Evolutionary conservation across 2,888 invertebrate species (phyloP).

Genomic region (Drosophila emarginata): DNA sequence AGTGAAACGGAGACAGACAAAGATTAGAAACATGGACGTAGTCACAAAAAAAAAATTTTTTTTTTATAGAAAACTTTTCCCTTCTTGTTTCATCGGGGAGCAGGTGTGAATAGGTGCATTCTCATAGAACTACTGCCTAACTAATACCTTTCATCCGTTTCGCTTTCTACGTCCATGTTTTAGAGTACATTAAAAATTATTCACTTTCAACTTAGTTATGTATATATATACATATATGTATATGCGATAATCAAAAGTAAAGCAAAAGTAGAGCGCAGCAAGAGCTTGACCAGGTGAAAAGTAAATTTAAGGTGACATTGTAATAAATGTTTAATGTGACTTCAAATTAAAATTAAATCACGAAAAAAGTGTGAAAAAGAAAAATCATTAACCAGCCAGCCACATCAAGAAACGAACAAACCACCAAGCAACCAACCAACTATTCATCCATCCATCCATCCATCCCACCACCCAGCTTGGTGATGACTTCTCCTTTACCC

Average conservation of each 20-base stretch:
- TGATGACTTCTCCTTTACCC: constrained; percentile 3
- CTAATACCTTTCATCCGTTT: not conserved
- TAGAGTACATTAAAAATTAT: constrained; percentile 50
- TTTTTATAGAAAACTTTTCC: no score
- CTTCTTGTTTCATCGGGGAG: no score
- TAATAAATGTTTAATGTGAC: constrained; percentile 63
- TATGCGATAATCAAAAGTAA: constrained; percentile 41
- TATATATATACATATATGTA: not conserved
- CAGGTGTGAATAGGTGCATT: no score
- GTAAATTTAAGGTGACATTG: constrained; percentile 38
- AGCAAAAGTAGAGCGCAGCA: constrained; percentile 47
- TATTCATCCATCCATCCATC: not conserved
- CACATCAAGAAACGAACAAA: not conserved
- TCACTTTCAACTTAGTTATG: constrained; percentile 53
- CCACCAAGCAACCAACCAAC: not conserved
- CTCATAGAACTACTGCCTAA: no score
- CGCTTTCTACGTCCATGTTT: constrained; percentile 2
- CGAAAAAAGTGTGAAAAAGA: constrained; percentile 44
- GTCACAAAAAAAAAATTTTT: constrained; percentile 27
- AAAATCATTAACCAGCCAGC: constrained; percentile 22
- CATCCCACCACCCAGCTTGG: constrained; percentile 1
- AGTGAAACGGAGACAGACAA: not conserved
- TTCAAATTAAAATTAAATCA: constrained; percentile 54
- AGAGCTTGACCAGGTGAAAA: constrained; percentile 46
- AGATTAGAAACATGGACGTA: not conserved